phyloP scores from a whole-genome alignment of 2,797 vertebrate genomes.

The Morus bassanus region DNA sequence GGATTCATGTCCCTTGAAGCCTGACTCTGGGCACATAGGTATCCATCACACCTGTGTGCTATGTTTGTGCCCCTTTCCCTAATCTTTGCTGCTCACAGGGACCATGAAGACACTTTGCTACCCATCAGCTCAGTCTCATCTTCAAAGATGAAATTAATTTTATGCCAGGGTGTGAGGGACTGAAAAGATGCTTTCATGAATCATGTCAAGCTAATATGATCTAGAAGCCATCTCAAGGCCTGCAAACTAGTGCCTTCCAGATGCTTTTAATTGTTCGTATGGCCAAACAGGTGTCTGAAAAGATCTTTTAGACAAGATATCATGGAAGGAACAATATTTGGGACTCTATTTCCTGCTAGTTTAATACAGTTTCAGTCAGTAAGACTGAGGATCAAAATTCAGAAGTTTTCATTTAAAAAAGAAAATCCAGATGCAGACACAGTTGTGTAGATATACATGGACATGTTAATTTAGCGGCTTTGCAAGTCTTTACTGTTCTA shows the following conservation, averaged over 20 bases:
- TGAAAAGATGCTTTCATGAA: neutral
- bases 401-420: neutral
- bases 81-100: neutral
- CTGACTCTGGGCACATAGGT: neutral
- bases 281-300: neutral
- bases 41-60: neutral
- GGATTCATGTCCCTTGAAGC: neutral
- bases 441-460: neutral
- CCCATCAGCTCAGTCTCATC: neutral
- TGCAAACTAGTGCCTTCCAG: neutral
- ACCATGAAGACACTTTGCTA: neutral
- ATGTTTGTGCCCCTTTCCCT: neutral
- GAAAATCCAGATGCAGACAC: neutral
- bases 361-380: neutral
- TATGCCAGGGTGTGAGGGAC: neutral
- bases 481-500: neutral
- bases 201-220: neutral
- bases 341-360: neutral
- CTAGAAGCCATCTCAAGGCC: neutral
- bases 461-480: neutral
- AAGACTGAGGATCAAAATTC: neutral
- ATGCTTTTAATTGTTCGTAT: neutral
- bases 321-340: neutral
- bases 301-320: neutral
- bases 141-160: neutral